Base-by-base conservation (phyloP, 2,113 vertebrate genomes). In the Cyphomyrus discorhynchus region DNA sequence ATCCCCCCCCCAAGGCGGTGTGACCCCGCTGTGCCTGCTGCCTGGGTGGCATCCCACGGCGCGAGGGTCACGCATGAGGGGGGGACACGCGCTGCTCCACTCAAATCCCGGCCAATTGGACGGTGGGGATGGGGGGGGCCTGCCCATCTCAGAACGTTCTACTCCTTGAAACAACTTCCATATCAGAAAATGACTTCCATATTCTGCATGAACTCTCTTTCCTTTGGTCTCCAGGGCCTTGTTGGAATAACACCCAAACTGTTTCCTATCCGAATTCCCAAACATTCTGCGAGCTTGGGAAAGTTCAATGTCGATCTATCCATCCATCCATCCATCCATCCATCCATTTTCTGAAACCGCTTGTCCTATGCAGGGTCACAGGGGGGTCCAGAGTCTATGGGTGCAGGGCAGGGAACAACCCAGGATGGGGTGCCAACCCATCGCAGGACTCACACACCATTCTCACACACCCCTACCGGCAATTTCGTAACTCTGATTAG, bases 11-110 rank as follows among this genome's bases (percentile, higher is more conserved):
- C 90, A 88, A 95, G 95, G 95, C 95, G 96, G 96, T 94, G 95
- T 95, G 97, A 95, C 96, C 96, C 95, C 94, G 95, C 95, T 96
- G 94, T 96, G 96, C 96, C 96, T 95, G 95, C 97, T 96, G 96
- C 96, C 95, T 97, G 97, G 97, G 96, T 97, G 97, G 97, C 95
- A 96, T 92, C 93, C 77, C 94, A 95, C 94, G 94, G 93, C 93
- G 95, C 96, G 94, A 91, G 96, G 94, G 93, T 53, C 52, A 94
- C 96, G 96, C 95, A 96, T 93, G 50, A 56, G 15, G 42, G 17
- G 10, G 52, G 49, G 49, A 19, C n/a, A 27, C 24, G 39, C 86
- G 15, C 31, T 15, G 5, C 86, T 42, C 31, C 13, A 31, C 50
- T 35, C 49, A 49, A 27, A 7, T 66, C 49, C n/a, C 31, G 11